Conservation (phyloP, 2,113 vertebrate genomes). For the Montifringilla adamsi region DNA sequence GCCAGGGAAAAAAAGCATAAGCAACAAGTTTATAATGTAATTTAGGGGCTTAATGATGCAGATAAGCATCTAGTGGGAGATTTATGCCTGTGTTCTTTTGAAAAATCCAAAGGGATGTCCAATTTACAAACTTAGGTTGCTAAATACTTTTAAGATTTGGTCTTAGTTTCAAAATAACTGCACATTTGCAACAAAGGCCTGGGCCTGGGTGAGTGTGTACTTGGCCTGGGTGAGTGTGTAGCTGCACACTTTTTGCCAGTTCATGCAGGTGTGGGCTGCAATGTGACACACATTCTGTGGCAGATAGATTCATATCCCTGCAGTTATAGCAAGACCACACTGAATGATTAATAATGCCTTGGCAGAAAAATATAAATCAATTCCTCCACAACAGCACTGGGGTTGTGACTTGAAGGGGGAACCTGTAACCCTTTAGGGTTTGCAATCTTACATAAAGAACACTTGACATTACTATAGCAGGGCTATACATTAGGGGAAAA, state of each 20-base stretch:
- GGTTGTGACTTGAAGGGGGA: not conserved
- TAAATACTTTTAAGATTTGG: not conserved
- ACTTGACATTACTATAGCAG: not conserved
- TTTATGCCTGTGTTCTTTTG: not conserved
- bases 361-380: not conserved
- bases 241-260: not conserved
- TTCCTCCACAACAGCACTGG: not conserved
- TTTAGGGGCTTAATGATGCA: constrained; percentile 25
- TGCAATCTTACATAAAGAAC: not conserved
- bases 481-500: fast-evolving
- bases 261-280: not conserved
- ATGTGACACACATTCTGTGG: not conserved
- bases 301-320: not conserved
- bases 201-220: not conserved
- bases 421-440: not conserved
- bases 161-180: not conserved
- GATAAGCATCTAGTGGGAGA: constrained; percentile 18
- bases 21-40: not conserved
- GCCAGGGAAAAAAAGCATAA: not conserved
- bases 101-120: not conserved
- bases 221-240: not conserved
- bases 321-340: not conserved
- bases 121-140: not conserved
- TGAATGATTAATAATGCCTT: not conserved
- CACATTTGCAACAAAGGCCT: not conserved